Evolutionary conservation across 2,797 vertebrate species (phyloP), one percentile per base, ranked within the genome.

Genomic region (Acanthurus lineatus): DNA sequence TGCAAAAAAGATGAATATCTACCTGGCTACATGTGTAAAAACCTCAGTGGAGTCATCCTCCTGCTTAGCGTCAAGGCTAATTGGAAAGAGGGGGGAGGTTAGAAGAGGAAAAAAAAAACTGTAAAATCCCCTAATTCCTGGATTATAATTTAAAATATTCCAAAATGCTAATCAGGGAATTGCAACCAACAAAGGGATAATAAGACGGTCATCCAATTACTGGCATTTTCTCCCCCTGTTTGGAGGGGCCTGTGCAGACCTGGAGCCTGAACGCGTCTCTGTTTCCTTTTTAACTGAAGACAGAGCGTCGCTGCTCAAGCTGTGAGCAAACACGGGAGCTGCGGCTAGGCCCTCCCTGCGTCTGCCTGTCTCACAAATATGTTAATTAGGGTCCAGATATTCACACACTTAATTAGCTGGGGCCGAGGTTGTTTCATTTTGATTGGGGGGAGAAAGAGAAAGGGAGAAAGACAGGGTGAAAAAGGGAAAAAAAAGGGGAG

Each of bases 71-170:
- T 81, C 76, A 61, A 79, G 73, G 79, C 90, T 94, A 94, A 94
- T 94, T 94, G 90, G 92, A 84, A 69, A 81, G 64, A 32, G 88
- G 68, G 32, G 69, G 79, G 85, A 71, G 71, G 86, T 54, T 28
- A 11, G 22, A 42, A 65, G 19, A 61, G 65, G 8, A 15, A 35
- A 49, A 57, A 69, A 69, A 57, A 52, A 79, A 67, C 76, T 63
- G 82, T 90, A 90, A 94, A 94, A 93, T 92, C 91, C 90, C 86
- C 85, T 93, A 91, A 95, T 94, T 95, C 91, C 85, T 91, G 93
- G 93, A 94, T 94, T 94, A 94, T 94, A 91, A 92, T 95, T 94
- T 94, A 93, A 94, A 94, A 95, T 94, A 94, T 95, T 94, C 92
- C 86, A 93, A 94, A 95, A 94, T 95, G 94, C 91, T 94, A 95